Evolutionary conservation across 2,888 invertebrate genomes (phyloP), one percentile per base, ranked within the genome.

Genomic region (Rapana venosa): DNA sequence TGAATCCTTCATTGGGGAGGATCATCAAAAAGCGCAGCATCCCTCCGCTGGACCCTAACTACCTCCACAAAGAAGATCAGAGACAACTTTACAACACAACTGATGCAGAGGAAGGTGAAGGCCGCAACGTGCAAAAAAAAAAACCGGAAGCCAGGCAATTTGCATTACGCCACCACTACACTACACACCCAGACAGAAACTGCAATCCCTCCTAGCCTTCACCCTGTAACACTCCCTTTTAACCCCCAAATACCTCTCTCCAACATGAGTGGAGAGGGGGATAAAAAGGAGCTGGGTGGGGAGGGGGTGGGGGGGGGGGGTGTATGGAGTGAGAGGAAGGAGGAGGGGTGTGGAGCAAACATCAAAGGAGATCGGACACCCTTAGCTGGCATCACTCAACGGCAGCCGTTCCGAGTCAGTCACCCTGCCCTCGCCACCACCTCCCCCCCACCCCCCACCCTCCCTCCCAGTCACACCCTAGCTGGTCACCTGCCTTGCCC

Each of bases 341-440:
- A 15, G n/a, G 58, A 58, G 30, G 84, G 61, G 66, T 30, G 86
- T 47, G 47, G 47, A 47, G 47, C 47, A 47, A 35, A 61, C 86
- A 66, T 86, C 86, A 86, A 86, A 86, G 86, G 86, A 13, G 86
- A 61, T 66, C 61, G 86, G 86, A 86, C 86, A 86, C 86, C 81
- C 22, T 83, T 83, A 83, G 47, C 81, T 83, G 81, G 81, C 81
- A 22, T 47, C 47, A 47, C 81, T 83, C 81, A 83, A 11, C 81
- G 81, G 81, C 81, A 83, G 47, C 81, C 47, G 81, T 83, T 47
- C 81, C 81, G 26, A 83, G 26, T 26, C 81, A 20, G 36, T 83
- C 81, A 30, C 81, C 81, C 36, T 47, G 81, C 20, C 81, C 81
- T 47, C 81, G 22, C 1, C 81, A 83, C 47, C 47, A 5, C 77